phyloP scores from a whole-genome alignment of 2,113 vertebrate genomes.

The Ornithorhynchus anatinus region DNA sequence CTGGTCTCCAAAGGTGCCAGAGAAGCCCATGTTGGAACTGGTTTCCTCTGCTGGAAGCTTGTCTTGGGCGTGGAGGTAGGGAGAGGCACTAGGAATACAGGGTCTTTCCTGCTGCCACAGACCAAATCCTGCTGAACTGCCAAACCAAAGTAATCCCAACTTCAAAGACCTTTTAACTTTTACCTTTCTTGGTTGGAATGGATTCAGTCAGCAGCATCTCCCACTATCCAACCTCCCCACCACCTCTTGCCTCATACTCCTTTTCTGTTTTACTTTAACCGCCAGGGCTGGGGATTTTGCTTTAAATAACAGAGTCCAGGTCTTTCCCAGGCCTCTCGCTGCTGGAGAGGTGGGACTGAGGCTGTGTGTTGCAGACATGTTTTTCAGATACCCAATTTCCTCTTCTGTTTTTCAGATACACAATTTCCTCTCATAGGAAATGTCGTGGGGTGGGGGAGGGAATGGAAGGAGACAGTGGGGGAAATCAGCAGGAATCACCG shows the following conservation, averaged over 20 bases:
- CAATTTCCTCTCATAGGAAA: neutral
- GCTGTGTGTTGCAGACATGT: neutral
- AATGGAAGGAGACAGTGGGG: neutral
- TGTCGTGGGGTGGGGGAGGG: neutral
- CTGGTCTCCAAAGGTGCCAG: too few relatives aligned
- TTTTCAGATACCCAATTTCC: neutral
- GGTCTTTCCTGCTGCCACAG: too few relatives aligned
- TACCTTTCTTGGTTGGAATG: neutral
- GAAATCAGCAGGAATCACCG: neutral
- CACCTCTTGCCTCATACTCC: neutral
- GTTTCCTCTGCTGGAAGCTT: too few relatives aligned
- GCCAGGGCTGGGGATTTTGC: neutral
- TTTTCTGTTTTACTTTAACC: neutral
- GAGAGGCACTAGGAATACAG: too few relatives aligned
- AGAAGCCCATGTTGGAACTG: too few relatives aligned
- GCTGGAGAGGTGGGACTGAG: rapidly evolving
- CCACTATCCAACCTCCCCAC: neutral
- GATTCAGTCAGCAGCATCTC: too few relatives aligned
- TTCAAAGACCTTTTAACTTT: too few relatives aligned
- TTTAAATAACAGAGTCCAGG: neutral
- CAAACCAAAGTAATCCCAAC: too few relatives aligned
- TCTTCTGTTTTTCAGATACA: neutral
- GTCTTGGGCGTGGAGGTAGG: too few relatives aligned
- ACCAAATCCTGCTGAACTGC: too few relatives aligned
- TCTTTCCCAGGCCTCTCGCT: neutral